Percentiles rank a stretch among this genome's conserved stretches.
Evolutionary conservation across 2,888 invertebrate species (phyloP).

Genomic region (Leptothorax acervorum): DNA sequence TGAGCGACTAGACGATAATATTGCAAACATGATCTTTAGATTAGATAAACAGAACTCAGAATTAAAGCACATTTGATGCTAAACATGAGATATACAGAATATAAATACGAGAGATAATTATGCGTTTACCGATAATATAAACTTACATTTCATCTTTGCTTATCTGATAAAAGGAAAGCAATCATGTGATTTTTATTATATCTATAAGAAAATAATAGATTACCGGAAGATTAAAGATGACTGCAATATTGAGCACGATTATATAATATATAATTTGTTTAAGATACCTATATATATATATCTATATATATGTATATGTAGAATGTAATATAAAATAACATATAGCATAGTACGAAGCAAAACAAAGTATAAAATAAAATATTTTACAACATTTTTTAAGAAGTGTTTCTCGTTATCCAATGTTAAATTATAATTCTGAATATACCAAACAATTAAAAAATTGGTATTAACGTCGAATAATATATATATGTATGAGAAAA

Average conservation of each 20-base stretch:
- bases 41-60: slow-evolving; percentile 20
- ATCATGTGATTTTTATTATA: neutral
- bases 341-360: neutral
- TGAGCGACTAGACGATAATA: neutral
- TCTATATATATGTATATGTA: neutral
- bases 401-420: neutral
- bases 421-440: neutral
- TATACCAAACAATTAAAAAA: neutral
- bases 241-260: neutral
- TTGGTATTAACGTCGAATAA: neutral
- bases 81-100: neutral
- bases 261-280: neutral
- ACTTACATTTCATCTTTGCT: neutral
- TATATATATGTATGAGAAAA: neutral
- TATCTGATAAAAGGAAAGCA: slow-evolving; percentile 4
- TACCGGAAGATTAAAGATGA: neutral
- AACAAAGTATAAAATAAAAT: neutral
- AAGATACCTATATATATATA: neutral
- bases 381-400: neutral
- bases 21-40: neutral
- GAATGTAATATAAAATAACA: neutral
- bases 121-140: slow-evolving; percentile 3
- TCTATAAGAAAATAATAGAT: neutral
- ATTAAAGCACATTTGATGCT: neutral
- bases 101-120: slow-evolving; percentile 19